Evolutionary conservation across 1,140 invertebrate genomes (phyloP), one percentile per base, ranked within the genome.

Genomic region (Euwallacea similis): DNA sequence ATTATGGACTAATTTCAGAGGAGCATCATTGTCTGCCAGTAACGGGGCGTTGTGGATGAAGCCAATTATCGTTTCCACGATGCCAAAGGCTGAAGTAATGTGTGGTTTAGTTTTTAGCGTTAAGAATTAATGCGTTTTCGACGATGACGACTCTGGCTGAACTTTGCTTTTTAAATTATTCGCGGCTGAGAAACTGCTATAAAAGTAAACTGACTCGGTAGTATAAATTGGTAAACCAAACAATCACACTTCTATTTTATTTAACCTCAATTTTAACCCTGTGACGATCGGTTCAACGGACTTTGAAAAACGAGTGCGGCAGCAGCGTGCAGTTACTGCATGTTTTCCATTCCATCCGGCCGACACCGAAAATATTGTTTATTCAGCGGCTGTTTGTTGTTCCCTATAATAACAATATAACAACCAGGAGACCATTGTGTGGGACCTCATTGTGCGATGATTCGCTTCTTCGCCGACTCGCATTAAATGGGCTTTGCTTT

Each of bases 211-310:
- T 33, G 21, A 33, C 21, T 33, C 21, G 21, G 21, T 33, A 33
- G 21, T 33, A 33, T 41, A 50, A 65, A 65, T 65, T 63, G n/a
- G 4, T 41, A 54, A 65, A 53, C 16, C 16, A 54, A 65, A 54
- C 47, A 54, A 65, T 9, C 63, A 21, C 10, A 53, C 15, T 21
- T 42, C 46, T 41, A 54, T 65, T 53, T 33, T 41, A 15, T 65
- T 65, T 65, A 65, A 65, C 63, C 63, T 65, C 42, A 58, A 41
- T 63, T 63, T 63, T 63, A 63, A 46, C 61, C 44, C 61, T 65
- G 46, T 42, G 46, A 13, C 9, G 46, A 13, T 13, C n/a, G 11
- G 63, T 65, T 65, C 63, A 65, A 15, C 41, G 63, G 16, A 65
- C 63, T 54, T 21, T 15, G 44, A 63, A 63, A 63, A 47, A 46